Evolutionary conservation across 1,140 invertebrate genomes (phyloP).

Genomic region (Bombus superbus): DNA sequence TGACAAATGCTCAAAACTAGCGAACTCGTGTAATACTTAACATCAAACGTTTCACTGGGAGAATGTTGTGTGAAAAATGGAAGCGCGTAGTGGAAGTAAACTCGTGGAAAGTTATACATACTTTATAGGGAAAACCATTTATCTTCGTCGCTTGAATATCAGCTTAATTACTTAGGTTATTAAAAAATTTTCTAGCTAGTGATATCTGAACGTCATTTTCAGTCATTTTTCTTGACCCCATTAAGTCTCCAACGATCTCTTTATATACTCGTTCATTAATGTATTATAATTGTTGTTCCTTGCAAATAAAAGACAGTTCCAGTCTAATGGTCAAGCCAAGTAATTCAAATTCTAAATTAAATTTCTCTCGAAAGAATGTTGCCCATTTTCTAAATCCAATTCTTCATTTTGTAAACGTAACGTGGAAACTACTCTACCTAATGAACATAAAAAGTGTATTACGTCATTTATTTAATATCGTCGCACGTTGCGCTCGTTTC

Average conservation of each 20-base stretch:
- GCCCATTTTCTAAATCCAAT: neutral
- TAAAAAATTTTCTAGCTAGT: slow-evolving; percentile 8
- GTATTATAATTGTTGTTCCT: neutral
- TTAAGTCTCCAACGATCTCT: neutral
- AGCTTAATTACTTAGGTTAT: slow-evolving; percentile 31
- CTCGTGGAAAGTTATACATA: neutral
- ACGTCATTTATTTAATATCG: no score
- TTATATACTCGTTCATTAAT: neutral
- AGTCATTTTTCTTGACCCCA: neutral
- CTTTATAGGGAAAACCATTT: slow-evolving; percentile 24
- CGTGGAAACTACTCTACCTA: neutral
- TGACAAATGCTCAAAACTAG: neutral
- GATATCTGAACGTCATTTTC: neutral
- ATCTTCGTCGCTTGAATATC: slow-evolving; percentile 31
- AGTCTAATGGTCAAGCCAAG: neutral
- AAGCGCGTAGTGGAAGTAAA: neutral
- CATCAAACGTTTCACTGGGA: neutral
- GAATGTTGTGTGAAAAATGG: neutral
- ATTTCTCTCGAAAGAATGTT: neutral
- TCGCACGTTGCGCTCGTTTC: no score
- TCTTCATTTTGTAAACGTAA: neutral
- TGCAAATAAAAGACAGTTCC: neutral
- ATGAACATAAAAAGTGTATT: neutral
- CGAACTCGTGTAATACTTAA: neutral
- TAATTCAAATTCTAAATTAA: neutral